Percentiles rank a stretch among this genome's conserved stretches.
Conservation (phyloP, 2,113 vertebrate species). For the Syrmaticus mikado region DNA sequence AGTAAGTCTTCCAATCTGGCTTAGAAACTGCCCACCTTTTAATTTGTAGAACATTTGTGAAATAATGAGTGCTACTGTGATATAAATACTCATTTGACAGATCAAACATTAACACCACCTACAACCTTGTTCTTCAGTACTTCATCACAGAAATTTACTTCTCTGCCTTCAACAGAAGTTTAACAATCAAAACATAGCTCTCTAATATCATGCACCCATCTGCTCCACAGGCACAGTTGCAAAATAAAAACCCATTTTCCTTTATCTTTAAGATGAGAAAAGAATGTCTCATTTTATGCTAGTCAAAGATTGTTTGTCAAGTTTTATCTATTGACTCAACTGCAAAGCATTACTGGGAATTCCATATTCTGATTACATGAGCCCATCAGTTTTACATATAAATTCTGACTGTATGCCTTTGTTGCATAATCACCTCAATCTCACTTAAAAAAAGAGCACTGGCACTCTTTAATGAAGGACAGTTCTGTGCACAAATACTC, state of each 20-base stretch:
- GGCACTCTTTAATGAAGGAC: not conserved
- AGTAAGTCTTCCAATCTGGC: not conserved
- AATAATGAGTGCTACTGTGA: conserved; percentile 1
- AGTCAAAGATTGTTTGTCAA: conserved; percentile 17
- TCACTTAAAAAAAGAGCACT: not conserved
- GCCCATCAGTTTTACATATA: not conserved
- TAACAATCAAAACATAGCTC: conserved; percentile 32
- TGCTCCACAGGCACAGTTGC: not conserved
- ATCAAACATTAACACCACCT: conserved; percentile 4
- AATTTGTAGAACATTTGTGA: conserved; percentile 25
- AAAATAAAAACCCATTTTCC: not conserved
- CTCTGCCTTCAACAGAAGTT: conserved; percentile 4
- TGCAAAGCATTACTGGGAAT: conserved; percentile 11
- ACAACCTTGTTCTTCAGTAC: conserved; percentile 4
- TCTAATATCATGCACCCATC: conserved; percentile 19
- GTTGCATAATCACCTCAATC: not conserved
- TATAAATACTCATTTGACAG: conserved; percentile 63
- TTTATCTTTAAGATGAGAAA: conserved; percentile 11
- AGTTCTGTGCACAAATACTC: not conserved
- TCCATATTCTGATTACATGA: not conserved
- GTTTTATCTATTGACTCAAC: conserved; percentile 27
- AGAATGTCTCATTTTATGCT: not conserved
- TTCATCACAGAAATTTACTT: not conserved
- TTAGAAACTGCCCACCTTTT: not conserved
- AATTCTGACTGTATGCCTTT: not conserved